Conservation (phyloP, 2,797 vertebrate genomes). For the Malurus leucopterus region DNA sequence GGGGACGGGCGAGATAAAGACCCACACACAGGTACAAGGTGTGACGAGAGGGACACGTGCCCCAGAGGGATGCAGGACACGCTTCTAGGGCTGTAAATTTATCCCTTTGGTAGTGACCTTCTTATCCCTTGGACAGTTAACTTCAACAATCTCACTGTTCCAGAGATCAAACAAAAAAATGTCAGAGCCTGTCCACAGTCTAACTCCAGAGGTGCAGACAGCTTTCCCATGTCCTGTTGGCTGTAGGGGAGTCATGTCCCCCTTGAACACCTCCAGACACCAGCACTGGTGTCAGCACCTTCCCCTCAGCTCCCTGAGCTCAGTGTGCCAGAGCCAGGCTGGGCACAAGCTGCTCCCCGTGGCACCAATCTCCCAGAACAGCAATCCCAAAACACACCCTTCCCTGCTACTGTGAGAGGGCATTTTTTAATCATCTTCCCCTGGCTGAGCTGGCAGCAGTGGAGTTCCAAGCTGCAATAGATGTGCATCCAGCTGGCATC, state of each 20-base stretch:
- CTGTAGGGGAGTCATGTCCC: neutral
- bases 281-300: neutral
- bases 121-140: too few species aligned
- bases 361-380: neutral
- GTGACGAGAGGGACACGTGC: neutral
- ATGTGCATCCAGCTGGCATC: neutral
- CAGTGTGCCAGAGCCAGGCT: neutral
- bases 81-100: neutral
- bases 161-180: neutral
- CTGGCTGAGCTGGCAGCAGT: neutral
- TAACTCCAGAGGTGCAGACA: neutral
- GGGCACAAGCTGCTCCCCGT: neutral
- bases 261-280: neutral
- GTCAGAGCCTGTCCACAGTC: neutral
- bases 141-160: neutral
- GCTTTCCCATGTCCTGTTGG: neutral
- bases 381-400: neutral
- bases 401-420: neutral
- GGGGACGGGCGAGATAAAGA: neutral
- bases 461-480: neutral
- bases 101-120: neutral
- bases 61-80: neutral
- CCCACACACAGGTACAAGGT: neutral
- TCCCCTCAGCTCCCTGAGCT: neutral
- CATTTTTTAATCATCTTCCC: neutral